Percentiles rank a stretch among this genome's conserved stretches.
Evolutionary conservation across 1,140 invertebrate species (phyloP).

Genomic region (Zaprionus kolodkinae): DNA sequence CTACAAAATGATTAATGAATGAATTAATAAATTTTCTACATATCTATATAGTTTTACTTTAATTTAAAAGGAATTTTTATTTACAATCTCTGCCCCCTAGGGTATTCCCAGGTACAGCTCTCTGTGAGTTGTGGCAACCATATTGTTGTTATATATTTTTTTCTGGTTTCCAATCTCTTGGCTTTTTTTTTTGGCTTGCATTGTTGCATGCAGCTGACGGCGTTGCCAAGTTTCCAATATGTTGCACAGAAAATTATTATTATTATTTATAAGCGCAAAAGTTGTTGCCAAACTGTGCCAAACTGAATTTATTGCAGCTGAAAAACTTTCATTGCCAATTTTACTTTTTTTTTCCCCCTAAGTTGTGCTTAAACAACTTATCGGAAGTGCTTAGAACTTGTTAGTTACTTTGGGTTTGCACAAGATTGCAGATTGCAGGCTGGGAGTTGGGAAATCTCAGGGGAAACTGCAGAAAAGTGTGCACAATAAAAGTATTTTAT

Average conservation of each 20-base stretch:
- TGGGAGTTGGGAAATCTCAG: background rate
- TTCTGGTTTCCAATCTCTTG: conserved; percentile 23
- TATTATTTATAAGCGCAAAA: conserved; percentile 48
- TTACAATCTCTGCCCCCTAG: no score
- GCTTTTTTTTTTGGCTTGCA: background rate
- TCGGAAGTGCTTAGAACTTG: conserved; percentile 65
- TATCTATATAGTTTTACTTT: no score
- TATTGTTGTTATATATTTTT: background rate
- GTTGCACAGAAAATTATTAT: conserved; percentile 49
- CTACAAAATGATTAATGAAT: no score
- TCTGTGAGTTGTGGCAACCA: no score
- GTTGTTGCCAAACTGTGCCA: conserved; percentile 63
- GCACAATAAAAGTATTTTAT: background rate
- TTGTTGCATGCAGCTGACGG: conserved; percentile 34
- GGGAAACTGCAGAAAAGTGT: background rate
- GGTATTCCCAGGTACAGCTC: background rate
- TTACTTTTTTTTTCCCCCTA: conserved; percentile 9
- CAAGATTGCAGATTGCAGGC: conserved; percentile 45
- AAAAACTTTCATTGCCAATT: conserved; percentile 78
- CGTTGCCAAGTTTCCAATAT: conserved; percentile 51
- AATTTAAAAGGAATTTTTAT: no score
- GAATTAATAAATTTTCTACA: no score
- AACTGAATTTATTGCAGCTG: conserved; percentile 71
- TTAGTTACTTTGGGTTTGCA: conserved; percentile 58
- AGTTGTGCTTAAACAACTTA: conserved; percentile 42